phyloP scores from a whole-genome alignment of 2,888 invertebrate species.

The Eumacrocentrus americanus region DNA sequence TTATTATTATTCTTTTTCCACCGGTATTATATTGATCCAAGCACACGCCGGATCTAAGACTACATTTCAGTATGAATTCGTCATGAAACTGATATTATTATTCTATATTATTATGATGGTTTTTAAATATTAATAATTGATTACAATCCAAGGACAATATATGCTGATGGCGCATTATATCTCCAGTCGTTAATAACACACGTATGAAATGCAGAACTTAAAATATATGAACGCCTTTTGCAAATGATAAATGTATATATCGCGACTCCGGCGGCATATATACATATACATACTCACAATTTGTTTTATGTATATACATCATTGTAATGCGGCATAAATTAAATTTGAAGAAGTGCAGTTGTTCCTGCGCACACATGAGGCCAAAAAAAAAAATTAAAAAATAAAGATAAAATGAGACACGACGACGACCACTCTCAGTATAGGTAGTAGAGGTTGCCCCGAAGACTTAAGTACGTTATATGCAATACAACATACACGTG shows the following conservation, averaged over 20 bases:
- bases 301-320: not conserved
- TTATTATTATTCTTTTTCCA: no score
- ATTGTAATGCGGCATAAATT: constrained; percentile 6
- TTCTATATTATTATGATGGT: not conserved
- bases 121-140: not conserved
- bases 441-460: constrained; percentile 10
- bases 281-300: not conserved
- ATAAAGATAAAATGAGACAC: not conserved
- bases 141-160: not conserved
- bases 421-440: no score
- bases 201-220: not conserved
- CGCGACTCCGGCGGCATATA: not conserved
- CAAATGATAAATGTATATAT: not conserved
- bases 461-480: no score
- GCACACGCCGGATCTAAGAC: no score
- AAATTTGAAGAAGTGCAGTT: constrained; percentile 16
- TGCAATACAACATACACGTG: constrained; percentile 15
- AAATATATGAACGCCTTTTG: not conserved
- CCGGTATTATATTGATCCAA: no score
- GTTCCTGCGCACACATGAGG: not conserved
- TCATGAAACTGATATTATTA: no score
- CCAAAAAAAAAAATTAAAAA: not conserved
- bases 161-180: no score
- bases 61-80: no score
- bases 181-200: not conserved